Evolutionary conservation across 2,888 invertebrate species (phyloP).

Genomic region (Melitaea athalia): DNA sequence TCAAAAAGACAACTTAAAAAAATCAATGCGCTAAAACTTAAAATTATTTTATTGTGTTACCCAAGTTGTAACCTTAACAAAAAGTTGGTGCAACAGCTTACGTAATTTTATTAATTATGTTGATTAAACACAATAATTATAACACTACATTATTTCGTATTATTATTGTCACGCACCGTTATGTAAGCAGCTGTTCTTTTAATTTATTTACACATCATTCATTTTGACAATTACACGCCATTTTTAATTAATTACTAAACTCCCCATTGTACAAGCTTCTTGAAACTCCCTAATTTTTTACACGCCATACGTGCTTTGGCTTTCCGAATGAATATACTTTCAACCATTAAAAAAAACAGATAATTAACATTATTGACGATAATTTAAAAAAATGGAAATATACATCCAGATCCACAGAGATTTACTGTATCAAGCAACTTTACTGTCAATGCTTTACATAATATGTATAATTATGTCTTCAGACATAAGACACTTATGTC

Average conservation of each 20-base stretch:
- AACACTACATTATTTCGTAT: not conserved
- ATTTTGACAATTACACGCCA: not conserved
- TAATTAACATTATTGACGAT: slow-evolving; percentile 18
- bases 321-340: not conserved
- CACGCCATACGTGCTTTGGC: not conserved
- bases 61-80: no score
- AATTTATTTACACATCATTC: slow-evolving; percentile 2
- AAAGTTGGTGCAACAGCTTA: not conserved
- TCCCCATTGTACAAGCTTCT: no score
- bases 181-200: slow-evolving; percentile 7
- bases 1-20: no score
- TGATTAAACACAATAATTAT: not conserved
- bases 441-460: no score
- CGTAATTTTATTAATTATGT: not conserved
- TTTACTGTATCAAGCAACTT: no score
- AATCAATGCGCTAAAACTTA: no score
- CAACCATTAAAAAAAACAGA: not conserved
- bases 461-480: no score
- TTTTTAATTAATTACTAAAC: slow-evolving; percentile 21
- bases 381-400: not conserved
- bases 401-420: no score
- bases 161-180: slow-evolving; percentile 7
- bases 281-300: slow-evolving; percentile 13
- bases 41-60: not conserved
- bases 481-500: no score